Conservation (phyloP, 2,888 invertebrate genomes). For the Drosophila atroscutellata region DNA sequence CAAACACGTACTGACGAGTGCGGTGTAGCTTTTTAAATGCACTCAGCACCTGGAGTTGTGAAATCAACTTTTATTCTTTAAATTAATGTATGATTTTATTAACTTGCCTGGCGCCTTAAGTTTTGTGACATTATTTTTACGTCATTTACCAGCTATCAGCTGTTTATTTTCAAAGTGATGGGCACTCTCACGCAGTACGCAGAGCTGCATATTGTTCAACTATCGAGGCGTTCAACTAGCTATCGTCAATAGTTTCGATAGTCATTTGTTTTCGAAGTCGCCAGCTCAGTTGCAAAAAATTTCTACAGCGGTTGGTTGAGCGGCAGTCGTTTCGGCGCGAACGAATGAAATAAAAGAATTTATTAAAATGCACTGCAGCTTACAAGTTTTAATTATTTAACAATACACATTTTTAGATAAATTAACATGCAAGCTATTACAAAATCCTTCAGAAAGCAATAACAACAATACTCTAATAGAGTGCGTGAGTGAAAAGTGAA, state of each 20-base stretch:
- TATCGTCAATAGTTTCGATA: conserved; percentile 34
- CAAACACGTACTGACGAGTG: conserved; percentile 89
- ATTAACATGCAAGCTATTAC: conserved; percentile 19
- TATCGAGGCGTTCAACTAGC: conserved; percentile 16
- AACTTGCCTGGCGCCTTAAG: conserved; percentile 69
- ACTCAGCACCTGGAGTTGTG: conserved; percentile 86
- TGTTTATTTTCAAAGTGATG: not conserved
- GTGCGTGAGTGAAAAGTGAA: conserved; percentile 39
- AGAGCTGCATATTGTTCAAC: conserved; percentile 4
- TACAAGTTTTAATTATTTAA: conserved; percentile 29
- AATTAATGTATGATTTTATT: not conserved
- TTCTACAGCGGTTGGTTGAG: conserved; percentile 16
- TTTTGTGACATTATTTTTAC: conserved; percentile 71
- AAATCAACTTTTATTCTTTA: not conserved
- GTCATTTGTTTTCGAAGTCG: conserved; percentile 42
- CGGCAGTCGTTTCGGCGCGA: conserved; percentile 29
- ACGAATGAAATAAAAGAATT: conserved; percentile 8
- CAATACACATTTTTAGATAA: conserved; percentile 4
- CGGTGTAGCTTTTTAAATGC: conserved; percentile 90
- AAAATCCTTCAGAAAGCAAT: conserved; percentile 17
- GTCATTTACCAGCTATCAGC: conserved; percentile 21
- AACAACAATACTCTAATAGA: conserved; percentile 1
- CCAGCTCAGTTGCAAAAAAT: conserved; percentile 47
- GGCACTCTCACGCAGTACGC: not conserved
- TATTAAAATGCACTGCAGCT: conserved; percentile 23